phyloP scores from a whole-genome alignment of 2,888 invertebrate species.

The Proisotoma minuta region DNA sequence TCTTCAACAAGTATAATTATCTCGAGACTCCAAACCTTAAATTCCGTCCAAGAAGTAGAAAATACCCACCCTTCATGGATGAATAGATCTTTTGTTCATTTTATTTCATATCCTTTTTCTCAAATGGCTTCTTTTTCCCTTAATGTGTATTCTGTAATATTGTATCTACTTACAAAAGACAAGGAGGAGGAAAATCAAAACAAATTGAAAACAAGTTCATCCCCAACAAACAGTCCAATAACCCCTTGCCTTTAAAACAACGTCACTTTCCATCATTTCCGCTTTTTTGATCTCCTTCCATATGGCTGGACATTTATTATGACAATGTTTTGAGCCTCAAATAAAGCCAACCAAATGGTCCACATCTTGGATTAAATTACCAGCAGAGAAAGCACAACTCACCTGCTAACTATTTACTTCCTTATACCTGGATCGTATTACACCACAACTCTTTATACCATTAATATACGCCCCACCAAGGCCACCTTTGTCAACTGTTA shows the following conservation, averaged over 20 bases:
- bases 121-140: conserved; percentile 6
- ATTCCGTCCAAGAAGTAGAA: conserved; percentile 36
- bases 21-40: conserved; percentile 38
- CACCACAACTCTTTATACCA: background rate
- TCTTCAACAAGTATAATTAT: conserved; percentile 45
- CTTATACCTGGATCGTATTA: background rate
- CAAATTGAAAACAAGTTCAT: conserved; percentile 14
- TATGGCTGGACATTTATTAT: conserved; percentile 11
- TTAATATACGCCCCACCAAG: too few species aligned
- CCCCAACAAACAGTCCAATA: background rate
- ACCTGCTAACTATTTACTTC: background rate
- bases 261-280: conserved; percentile 45
- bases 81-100: conserved; percentile 44
- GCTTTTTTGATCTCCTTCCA: conserved; percentile 32
- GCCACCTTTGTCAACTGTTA: too few species aligned
- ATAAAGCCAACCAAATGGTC: background rate
- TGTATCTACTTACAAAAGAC: conserved; percentile 9
- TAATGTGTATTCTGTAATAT: conserved; percentile 3
- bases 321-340: background rate
- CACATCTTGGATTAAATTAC: too few species aligned
- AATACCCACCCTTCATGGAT: conserved; percentile 44
- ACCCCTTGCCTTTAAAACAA: conserved; percentile 1
- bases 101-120: conserved; percentile 27
- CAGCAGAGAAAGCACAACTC: background rate
- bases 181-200: conserved; percentile 13